Base-by-base conservation (phyloP, 2,888 invertebrate species). In the Dryobota labecula region DNA sequence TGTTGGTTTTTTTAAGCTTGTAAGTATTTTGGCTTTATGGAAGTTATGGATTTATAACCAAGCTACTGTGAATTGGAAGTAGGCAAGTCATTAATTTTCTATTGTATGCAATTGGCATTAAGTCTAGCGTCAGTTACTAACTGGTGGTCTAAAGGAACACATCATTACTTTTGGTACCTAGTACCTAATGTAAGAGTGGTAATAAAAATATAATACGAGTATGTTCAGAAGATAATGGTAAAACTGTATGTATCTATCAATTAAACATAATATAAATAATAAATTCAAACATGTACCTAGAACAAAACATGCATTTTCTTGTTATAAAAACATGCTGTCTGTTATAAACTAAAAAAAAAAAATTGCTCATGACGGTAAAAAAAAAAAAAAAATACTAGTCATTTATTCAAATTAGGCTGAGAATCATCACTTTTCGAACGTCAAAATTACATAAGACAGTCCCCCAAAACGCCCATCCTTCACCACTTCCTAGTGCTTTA, bases 1-100 rank as follows among this genome's bases (percentile, higher is more conserved):
- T 27, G 43, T 20, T n/a, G 30, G 8, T 72, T 33, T 6, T n/a
- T 72, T 33, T 9, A 33, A 36, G 45, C 20, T 75, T n/a, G n/a
- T 33, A 30, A 2, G 20, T 30, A 33, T 45, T 53, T 38, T 47
- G 47, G 18, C n/a, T 33, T 49, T 57, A 20, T 49, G 20, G 15
- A 2, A 13, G 18, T 27, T 53, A 24, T 43, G 20, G 13, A 20
- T 27, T 27, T 27, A 41, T 20, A 18, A 15, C 13, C 5, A n/a
- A 67, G 24, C 4, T 41, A n/a, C 9, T 4, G 15, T 20, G 30
- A 36, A 62, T 36, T 3, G 6, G 6, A 49, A 62, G 9, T 36
- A 36, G 4, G 8, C 13, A 20, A 15, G 8, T 13, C 15, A 4
- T 27, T 2, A 2, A 36, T 66, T 18, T 62, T 2, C 5, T 57